Evolutionary conservation across 1,140 invertebrate genomes (phyloP).

Genomic region (Pristionchus pacificus): DNA sequence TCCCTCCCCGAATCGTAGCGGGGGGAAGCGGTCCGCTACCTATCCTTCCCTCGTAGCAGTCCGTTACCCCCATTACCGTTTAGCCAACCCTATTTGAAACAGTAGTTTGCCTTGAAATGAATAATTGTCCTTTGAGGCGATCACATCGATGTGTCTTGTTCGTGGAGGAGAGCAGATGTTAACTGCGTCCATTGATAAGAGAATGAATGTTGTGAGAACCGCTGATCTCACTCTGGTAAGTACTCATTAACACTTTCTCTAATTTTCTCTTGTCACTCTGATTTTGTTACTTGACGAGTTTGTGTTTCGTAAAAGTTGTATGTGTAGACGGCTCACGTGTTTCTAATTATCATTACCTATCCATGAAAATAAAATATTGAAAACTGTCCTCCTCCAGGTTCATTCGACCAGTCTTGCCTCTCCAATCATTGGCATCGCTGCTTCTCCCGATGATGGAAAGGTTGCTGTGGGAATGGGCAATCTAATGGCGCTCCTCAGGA

Average conservation of each 20-base stretch:
- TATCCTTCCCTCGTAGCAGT: too few relatives aligned
- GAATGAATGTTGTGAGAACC: slow-evolving; percentile 81
- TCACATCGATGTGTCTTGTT: slow-evolving; percentile 63
- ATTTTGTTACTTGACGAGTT: too few relatives aligned
- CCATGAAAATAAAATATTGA: too few relatives aligned
- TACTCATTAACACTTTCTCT: neutral
- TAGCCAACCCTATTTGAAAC: slow-evolving; percentile 94
- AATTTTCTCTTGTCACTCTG: too few relatives aligned
- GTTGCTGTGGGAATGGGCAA: slow-evolving; percentile 80
- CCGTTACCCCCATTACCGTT: too few relatives aligned
- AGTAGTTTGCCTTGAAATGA: slow-evolving; percentile 66
- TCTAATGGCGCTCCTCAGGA: slow-evolving; percentile 76
- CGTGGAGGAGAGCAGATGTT: slow-evolving; percentile 76
- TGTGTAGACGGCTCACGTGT: too few relatives aligned
- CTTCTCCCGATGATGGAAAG: slow-evolving; percentile 74
- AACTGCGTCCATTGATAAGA: slow-evolving; percentile 81
- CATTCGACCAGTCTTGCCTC: slow-evolving; percentile 83
- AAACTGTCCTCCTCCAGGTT: too few relatives aligned
- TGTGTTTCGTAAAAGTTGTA: too few relatives aligned
- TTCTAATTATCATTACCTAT: too few relatives aligned
- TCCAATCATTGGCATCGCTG: slow-evolving; percentile 78
- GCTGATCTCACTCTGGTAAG: slow-evolving; percentile 77
- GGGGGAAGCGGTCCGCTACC: too few relatives aligned
- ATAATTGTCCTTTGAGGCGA: slow-evolving; percentile 24
- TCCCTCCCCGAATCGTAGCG: too few relatives aligned